Conservation (phyloP, 2,113 vertebrate genomes). For the Hoplias malabaricus region DNA sequence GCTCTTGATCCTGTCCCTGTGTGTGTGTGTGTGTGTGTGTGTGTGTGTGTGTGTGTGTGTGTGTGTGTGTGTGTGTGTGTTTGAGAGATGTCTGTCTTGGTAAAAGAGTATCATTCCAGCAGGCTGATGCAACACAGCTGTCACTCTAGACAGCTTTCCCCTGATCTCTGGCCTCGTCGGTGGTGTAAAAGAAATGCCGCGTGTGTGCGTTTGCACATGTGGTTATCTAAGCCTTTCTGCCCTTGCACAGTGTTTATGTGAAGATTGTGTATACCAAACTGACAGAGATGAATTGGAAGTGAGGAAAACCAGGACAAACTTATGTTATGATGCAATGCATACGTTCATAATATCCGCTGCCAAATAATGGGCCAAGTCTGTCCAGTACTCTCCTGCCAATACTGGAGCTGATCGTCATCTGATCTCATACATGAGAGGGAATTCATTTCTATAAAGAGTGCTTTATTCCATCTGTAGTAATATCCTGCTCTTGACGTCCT, state of each 20-base stretch:
- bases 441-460: not conserved
- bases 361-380: not conserved
- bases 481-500: constrained; percentile 6
- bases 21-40: not conserved
- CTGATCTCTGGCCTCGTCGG: constrained; percentile 29
- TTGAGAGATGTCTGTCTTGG: not conserved
- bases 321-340: not conserved
- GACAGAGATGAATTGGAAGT: not conserved
- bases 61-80: not conserved
- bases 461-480: not conserved
- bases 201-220: not conserved
- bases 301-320: not conserved
- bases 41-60: not conserved
- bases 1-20: not conserved
- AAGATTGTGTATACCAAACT: not conserved
- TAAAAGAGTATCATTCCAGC: constrained; percentile 17
- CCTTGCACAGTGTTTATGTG: too few relatives aligned
- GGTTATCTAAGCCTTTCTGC: not conserved
- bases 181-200: not conserved
- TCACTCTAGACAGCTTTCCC: constrained; percentile 29
- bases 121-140: constrained; percentile 27
- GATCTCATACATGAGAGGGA: not conserved
- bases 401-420: not conserved
- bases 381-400: not conserved
- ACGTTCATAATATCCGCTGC: not conserved